A percentile compares a stretch with the other conserved stretches of the same genome.
These are phyloP conservation scores for Cheilinus undulatus DNA, from an alignment of 2,113 vertebrate genomes.

Conservation along the genomic window DNA sequence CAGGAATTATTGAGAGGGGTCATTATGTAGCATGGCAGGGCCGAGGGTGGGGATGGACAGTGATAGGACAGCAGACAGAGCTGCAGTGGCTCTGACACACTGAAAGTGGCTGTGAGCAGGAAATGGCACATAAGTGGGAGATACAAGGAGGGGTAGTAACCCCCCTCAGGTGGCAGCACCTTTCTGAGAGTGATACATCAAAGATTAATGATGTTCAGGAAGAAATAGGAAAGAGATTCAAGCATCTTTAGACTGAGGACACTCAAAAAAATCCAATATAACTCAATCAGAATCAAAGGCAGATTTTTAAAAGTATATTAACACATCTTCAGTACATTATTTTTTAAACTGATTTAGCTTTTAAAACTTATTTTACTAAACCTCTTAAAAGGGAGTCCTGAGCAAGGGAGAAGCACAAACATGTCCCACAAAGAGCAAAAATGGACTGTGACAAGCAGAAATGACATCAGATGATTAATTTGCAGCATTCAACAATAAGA, in stretches of 20 bases:
- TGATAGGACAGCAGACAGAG: conserved; percentile 7
- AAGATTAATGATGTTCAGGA: not conserved
- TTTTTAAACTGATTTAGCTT: too few species aligned
- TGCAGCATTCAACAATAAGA: too few species aligned
- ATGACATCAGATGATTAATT: too few species aligned
- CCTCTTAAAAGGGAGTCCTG: too few species aligned
- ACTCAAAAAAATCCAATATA: not conserved
- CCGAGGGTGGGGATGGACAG: conserved; percentile 16
- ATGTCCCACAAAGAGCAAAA: too few species aligned
- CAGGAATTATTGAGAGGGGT: conserved; percentile 5
- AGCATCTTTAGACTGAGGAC: not conserved
- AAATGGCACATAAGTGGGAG: not conserved
- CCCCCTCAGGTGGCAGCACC: not conserved
- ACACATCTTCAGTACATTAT: too few species aligned
- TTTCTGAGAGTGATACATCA: not conserved
- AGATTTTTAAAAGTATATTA: too few species aligned
- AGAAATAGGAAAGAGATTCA: not conserved
- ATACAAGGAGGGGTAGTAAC: not conserved
- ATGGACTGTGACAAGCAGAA: too few species aligned
- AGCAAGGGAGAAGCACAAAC: too few species aligned
- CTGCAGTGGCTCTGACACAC: conserved; percentile 7
- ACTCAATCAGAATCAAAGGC: too few species aligned
- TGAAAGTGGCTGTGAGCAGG: not conserved
- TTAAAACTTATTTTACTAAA: too few species aligned
- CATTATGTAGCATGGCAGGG: conserved; percentile 9